Evolutionary conservation across 2,113 vertebrate species (phyloP).

Genomic region (Herpetotheres cachinnans): DNA sequence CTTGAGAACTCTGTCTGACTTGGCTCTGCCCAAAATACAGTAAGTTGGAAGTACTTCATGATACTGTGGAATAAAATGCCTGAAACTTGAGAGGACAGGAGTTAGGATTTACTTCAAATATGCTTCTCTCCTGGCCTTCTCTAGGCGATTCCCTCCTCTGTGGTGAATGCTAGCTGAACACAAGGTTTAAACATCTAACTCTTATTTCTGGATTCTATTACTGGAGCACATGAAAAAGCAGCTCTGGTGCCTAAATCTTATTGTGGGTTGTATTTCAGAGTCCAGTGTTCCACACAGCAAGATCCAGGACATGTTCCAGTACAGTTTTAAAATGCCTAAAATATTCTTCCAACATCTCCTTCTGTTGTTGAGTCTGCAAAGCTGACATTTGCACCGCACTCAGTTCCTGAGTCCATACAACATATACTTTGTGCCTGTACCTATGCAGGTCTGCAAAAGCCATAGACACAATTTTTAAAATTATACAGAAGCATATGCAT

Average conservation of each 20-base stretch:
- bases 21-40: neutral
- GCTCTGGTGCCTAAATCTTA: neutral
- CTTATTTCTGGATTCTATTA: neutral
- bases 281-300: neutral
- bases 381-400: neutral
- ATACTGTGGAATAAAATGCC: neutral
- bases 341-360: neutral
- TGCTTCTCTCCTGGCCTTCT: neutral
- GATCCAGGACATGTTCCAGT: neutral
- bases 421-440: neutral
- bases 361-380: neutral
- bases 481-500: neutral
- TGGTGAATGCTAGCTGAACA: neutral
- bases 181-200: neutral
- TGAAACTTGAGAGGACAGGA: neutral
- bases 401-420: neutral
- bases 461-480: neutral
- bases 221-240: neutral
- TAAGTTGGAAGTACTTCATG: neutral
- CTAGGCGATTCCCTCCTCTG: neutral
- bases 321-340: neutral
- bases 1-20: neutral
- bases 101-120: neutral
- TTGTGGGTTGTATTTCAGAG: neutral
- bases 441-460: neutral